These are phyloP conservation scores for Pitangus sulphuratus DNA, from an alignment of 2,797 vertebrate genomes.

Conservation along the genomic window DNA sequence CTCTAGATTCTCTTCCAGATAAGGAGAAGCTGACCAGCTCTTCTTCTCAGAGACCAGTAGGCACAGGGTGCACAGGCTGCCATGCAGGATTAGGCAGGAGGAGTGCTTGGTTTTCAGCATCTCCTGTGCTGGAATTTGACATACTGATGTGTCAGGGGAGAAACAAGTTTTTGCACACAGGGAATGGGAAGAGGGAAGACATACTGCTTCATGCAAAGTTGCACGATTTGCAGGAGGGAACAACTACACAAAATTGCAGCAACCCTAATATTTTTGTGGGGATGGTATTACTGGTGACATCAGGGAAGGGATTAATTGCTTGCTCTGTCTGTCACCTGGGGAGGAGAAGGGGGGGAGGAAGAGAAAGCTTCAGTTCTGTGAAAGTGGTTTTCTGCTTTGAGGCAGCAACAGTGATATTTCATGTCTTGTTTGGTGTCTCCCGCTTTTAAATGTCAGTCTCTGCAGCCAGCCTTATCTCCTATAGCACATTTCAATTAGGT, in stretches of 20 bases:
- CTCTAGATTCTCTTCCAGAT: background rate
- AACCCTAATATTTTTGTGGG: background rate
- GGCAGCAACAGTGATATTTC: constrained; percentile 74
- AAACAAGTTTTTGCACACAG: background rate
- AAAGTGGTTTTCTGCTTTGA: constrained; percentile 70
- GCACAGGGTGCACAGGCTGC: background rate
- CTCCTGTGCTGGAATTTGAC: background rate
- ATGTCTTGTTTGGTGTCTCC: constrained; percentile 74
- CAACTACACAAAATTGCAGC: background rate
- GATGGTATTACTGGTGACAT: background rate
- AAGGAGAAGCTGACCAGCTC: background rate
- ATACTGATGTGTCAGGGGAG: background rate
- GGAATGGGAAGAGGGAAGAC: background rate
- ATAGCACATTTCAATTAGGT: constrained; percentile 83
- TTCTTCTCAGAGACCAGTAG: background rate
- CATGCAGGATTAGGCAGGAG: background rate
- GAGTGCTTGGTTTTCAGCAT: background rate
- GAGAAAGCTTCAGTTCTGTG: constrained; percentile 47
- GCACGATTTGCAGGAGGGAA: background rate
- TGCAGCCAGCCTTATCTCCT: constrained; percentile 75
- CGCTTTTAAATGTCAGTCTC: constrained; percentile 80
- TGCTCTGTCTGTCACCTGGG: background rate
- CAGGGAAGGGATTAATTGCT: constrained; percentile 25
- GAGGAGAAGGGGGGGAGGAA: background rate
- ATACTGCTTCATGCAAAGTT: background rate